Conservation (phyloP, 2,797 vertebrate genomes). For the Chromis chromis region DNA sequence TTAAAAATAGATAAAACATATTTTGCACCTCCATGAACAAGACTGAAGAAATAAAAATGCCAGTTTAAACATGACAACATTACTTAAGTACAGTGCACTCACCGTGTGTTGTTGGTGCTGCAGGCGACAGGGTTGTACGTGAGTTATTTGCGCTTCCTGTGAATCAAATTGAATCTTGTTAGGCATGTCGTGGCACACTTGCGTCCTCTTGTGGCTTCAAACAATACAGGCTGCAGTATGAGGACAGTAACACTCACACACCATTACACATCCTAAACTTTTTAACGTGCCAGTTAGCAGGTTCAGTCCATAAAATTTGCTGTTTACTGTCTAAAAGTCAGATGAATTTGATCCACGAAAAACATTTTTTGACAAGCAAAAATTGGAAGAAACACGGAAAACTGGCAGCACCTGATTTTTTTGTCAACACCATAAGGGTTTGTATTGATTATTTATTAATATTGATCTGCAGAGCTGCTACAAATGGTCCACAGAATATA, state of each 20-base stretch:
- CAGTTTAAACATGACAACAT: not conserved
- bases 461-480: not conserved
- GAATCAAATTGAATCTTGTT: conserved; percentile 1
- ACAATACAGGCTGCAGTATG: not conserved
- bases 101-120: not conserved
- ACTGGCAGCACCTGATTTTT: too few relatives aligned
- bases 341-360: too few relatives aligned
- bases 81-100: not conserved
- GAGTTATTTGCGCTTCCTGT: not conserved
- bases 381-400: too few relatives aligned
- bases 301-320: too few relatives aligned
- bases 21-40: not conserved
- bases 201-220: not conserved
- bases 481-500: not conserved
- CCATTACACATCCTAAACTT: not conserved
- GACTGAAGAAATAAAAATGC: not conserved
- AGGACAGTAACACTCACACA: not conserved
- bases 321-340: too few relatives aligned
- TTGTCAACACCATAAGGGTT: too few relatives aligned
- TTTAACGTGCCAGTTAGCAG: too few relatives aligned
- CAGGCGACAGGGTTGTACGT: not conserved
- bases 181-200: not conserved
- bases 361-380: too few relatives aligned
- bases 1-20: not conserved
- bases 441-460: too few relatives aligned